Conservation (phyloP, 2,888 invertebrate species). For the Tetropium fuscum region DNA sequence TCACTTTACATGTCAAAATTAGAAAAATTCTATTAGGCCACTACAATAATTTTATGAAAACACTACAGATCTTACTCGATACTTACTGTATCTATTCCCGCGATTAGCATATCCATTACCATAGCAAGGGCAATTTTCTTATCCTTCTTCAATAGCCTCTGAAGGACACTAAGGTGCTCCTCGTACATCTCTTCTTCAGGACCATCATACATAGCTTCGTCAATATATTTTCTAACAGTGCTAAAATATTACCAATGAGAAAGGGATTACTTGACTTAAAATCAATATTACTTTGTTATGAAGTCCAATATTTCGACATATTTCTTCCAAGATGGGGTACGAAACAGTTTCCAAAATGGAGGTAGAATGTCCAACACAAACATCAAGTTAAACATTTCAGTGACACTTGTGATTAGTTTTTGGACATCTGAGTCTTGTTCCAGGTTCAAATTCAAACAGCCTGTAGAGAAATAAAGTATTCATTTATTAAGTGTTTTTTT, state of each 20-base stretch:
- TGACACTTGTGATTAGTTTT: conserved; percentile 61
- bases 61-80: too few species aligned
- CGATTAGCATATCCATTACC: conserved; percentile 77
- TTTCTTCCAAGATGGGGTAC: conserved; percentile 57
- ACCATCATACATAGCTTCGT: conserved; percentile 44
- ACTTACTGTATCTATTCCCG: conserved; percentile 79
- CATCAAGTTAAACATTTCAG: conserved; percentile 53
- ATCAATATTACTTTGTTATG: conserved; percentile 55
- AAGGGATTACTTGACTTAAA: too few species aligned
- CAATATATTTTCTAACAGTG: conserved; percentile 53
- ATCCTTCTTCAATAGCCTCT: conserved; percentile 73
- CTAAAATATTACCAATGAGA: conserved; percentile 51
- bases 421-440: conserved; percentile 61
- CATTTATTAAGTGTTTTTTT: too few species aligned
- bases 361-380: conserved; percentile 59
- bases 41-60: too few species aligned
- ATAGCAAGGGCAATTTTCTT: conserved; percentile 74
- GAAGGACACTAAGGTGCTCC: conserved; percentile 72
- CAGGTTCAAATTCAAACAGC: conserved; percentile 60
- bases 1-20: too few species aligned
- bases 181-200: conserved; percentile 50
- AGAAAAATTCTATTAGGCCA: too few species aligned
- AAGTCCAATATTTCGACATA: conserved; percentile 61
- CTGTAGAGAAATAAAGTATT: conserved; percentile 57
- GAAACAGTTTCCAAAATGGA: conserved; percentile 56